These are phyloP conservation scores for Acronicta leporina DNA, from an alignment of 2,888 invertebrate species.

Conservation along the genomic window DNA sequence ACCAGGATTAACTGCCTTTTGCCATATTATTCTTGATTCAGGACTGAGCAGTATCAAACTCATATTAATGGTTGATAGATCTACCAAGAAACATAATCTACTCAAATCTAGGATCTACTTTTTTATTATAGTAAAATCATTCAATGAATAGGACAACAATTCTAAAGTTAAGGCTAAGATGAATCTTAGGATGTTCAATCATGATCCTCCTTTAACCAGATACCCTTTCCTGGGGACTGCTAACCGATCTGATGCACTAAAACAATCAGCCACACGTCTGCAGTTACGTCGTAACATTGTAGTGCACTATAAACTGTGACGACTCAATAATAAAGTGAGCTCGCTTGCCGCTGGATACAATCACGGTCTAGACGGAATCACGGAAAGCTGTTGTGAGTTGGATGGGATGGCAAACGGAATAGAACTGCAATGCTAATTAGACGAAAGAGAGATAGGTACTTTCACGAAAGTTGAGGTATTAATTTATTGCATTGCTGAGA, in stretches of 20 bases:
- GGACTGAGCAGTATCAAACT: no score
- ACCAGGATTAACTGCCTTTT: not conserved
- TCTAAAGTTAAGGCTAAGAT: no score
- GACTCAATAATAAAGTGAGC: conserved; percentile 6
- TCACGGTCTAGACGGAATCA: not conserved
- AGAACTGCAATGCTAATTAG: not conserved
- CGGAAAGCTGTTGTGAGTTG: not conserved
- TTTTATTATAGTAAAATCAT: no score
- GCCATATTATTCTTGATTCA: no score
- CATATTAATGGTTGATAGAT: no score
- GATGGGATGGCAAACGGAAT: not conserved
- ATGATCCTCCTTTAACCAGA: not conserved
- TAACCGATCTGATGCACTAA: conserved; percentile 19
- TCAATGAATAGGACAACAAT: no score
- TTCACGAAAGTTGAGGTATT: no score
- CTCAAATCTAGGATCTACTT: no score
- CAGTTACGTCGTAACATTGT: conserved; percentile 30
- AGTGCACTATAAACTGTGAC: conserved; percentile 26
- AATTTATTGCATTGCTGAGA: no score
- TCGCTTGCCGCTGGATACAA: not conserved
- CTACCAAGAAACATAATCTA: no score
- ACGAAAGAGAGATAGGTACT: no score
- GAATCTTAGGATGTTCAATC: no score
- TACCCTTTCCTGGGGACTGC: not conserved
- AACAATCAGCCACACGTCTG: conserved; percentile 12